A percentile compares a stretch with the other conserved stretches of the same genome.
These are phyloP conservation scores for Petrolisthes manimaculis DNA, from an alignment of 2,888 invertebrate species.

Conservation along the genomic window DNA sequence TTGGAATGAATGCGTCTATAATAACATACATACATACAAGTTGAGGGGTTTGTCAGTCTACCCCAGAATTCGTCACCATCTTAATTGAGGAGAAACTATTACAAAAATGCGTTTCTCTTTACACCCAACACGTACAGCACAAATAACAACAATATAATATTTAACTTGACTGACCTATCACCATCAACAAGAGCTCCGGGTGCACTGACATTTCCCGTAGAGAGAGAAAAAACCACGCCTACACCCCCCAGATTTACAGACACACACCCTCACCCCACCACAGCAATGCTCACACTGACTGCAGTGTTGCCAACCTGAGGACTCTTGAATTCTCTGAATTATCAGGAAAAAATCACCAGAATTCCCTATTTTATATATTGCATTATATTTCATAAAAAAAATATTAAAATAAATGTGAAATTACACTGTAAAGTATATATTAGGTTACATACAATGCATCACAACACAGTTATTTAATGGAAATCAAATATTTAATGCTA, in stretches of 20 bases:
- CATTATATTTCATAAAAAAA: too few species aligned
- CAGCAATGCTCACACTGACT: background rate
- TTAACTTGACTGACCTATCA: slow-evolving; percentile 18
- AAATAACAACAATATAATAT: background rate
- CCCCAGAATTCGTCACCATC: slow-evolving; percentile 4
- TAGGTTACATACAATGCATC: too few species aligned
- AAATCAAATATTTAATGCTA: too few species aligned
- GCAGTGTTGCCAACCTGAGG: too few species aligned
- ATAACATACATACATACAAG: background rate
- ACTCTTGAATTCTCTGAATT: too few species aligned
- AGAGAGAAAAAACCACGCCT: slow-evolving; percentile 35
- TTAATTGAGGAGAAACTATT: slow-evolving; percentile 8
- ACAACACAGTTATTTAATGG: too few species aligned
- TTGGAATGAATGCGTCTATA: background rate
- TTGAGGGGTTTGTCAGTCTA: background rate
- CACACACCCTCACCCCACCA: slow-evolving; percentile 10
- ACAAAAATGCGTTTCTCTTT: background rate
- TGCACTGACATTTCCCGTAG: slow-evolving; percentile 40
- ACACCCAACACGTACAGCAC: background rate
- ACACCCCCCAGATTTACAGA: slow-evolving; percentile 13
- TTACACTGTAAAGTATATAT: too few species aligned
- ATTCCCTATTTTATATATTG: too few species aligned
- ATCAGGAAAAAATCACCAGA: too few species aligned
- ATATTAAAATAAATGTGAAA: too few species aligned
- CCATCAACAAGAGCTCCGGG: background rate